Percentiles rank a stretch among this genome's conserved stretches.
Evolutionary conservation across 2,797 vertebrate species (phyloP).

Genomic region (Amphiprion clarkii): DNA sequence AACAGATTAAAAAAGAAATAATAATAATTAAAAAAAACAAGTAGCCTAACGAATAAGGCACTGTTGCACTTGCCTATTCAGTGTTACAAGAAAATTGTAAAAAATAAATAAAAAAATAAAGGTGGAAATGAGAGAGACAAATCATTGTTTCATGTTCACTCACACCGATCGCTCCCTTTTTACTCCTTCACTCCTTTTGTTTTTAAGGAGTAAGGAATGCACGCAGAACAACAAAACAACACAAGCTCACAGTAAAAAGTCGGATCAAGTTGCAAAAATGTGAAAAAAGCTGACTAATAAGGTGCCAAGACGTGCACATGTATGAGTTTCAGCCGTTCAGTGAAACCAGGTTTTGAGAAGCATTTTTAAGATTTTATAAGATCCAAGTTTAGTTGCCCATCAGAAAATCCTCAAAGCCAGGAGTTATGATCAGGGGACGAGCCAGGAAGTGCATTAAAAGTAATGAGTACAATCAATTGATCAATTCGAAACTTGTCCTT

Average conservation of each 20-base stretch:
- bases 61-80: conserved; percentile 25
- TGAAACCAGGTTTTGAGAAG: not conserved
- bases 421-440: too few species aligned
- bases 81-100: conserved; percentile 25
- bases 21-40: too few species aligned
- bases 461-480: conserved; percentile 9
- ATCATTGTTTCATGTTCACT: conserved; percentile 58
- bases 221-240: not conserved
- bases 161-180: not conserved
- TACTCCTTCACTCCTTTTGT: not conserved
- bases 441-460: conserved; percentile 8
- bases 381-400: not conserved
- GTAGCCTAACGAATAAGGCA: too few species aligned
- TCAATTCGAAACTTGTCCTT: conserved; percentile 27
- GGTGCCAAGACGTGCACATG: not conserved
- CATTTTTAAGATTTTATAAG: not conserved
- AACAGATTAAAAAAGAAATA: too few species aligned
- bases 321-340: not conserved
- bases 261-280: not conserved
- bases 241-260: not conserved
- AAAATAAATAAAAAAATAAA: too few species aligned
- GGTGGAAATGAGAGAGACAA: conserved; percentile 60
- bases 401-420: not conserved
- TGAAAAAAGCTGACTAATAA: not conserved
- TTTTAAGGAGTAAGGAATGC: not conserved